These are phyloP conservation scores for Heliconius ismenius DNA, from an alignment of 2,888 invertebrate species.

Conservation along the genomic window DNA sequence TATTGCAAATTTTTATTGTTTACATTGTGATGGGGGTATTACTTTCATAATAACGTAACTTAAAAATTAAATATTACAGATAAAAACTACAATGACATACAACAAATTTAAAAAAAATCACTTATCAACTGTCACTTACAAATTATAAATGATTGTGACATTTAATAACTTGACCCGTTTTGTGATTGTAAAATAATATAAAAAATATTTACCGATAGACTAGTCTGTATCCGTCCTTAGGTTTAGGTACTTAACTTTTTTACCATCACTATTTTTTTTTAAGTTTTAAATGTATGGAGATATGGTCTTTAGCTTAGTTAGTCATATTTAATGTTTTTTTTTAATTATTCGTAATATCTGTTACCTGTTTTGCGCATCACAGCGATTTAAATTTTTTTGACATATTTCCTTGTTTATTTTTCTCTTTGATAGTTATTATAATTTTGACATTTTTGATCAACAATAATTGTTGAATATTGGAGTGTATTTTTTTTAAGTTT, in stretches of 20 bases:
- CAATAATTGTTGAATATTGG: background rate
- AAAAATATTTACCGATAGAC: slow-evolving; percentile 52
- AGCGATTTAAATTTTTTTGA: slow-evolving; percentile 1
- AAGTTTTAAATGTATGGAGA: slow-evolving; percentile 50
- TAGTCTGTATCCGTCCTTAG: slow-evolving; percentile 59
- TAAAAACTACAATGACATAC: background rate
- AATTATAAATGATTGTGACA: background rate
- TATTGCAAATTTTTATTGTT: slow-evolving; percentile 39
- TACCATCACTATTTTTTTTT: slow-evolving; percentile 47
- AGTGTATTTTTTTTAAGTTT: background rate
- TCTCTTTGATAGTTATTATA: background rate
- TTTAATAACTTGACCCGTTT: slow-evolving; percentile 5
- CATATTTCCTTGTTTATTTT: background rate
- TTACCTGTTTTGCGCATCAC: slow-evolving; percentile 38
- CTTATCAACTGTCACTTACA: background rate
- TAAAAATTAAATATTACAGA: background rate
- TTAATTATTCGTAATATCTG: slow-evolving; percentile 10
- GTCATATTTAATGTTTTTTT: slow-evolving; percentile 39
- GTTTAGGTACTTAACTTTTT: slow-evolving; percentile 48
- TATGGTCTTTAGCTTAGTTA: slow-evolving; percentile 46
- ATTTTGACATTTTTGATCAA: background rate
- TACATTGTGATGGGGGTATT: slow-evolving; percentile 7
- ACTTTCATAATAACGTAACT: background rate
- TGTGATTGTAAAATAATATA: slow-evolving; percentile 20
- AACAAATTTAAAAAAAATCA: background rate